Base-by-base conservation (phyloP, 2,113 vertebrate species). In the Piaya cayana region DNA sequence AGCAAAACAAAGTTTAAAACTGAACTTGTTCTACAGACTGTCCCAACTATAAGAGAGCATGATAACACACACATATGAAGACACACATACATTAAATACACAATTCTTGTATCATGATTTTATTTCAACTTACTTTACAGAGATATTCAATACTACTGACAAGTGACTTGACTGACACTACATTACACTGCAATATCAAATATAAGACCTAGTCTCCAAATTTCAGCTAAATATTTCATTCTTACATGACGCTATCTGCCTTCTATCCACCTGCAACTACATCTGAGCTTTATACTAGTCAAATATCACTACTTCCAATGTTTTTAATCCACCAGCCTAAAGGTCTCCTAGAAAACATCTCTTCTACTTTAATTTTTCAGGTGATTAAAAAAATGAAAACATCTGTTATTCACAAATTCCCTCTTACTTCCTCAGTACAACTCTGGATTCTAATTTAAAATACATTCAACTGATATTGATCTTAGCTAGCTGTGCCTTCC, bases 1-100 rank as follows among this genome's bases (percentile, higher is more conserved):
- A 83, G 53, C 23, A 96, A 92, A 89, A 39, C 42, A 91, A 69
- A 84, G 52, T 81, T 90, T 86, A 93, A 67, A 62, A 90, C 49
- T 68, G 45, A 88, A 93, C 18, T 72, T 72, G 6, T 43, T 80
- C 34, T 85, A 76, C 45, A 62, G 30, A 87, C 30, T 42, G 50
- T 32, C 78, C 23, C 75, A 80, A 82, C 6, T 58, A 16, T 93
- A 87, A 82, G 27, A 52, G 30, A 80, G 45, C 64, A 95, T n/a
- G 80, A 88, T 6, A 18, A 97, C 92, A 96, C 30, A 91, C 68
- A 88, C 93, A 86, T n/a, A 42, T 79, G 84, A 81, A 91, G 89
- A 94, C 82, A 96, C 93, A 96, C 60, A 94, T 55, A 86, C 6
- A 83, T 64, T 80, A 87, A 30, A 87, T 19, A 88, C 43, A 92